Percentiles rank a stretch among this genome's conserved stretches.
Conservation (phyloP, 2,113 vertebrate genomes). For the Prochilodus magdalenae region DNA sequence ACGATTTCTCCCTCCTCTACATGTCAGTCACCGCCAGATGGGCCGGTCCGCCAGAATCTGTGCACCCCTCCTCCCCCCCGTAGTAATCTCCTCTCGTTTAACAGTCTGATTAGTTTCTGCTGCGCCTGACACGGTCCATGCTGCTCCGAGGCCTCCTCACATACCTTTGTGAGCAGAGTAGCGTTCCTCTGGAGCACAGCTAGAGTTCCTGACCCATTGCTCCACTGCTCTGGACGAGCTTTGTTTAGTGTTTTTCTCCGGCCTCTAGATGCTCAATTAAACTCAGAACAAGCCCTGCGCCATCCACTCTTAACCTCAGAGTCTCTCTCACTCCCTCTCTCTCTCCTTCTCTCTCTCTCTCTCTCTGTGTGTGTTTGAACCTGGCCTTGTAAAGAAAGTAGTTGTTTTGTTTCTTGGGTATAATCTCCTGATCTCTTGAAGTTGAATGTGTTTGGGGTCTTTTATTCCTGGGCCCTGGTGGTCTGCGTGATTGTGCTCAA, state of each 20-base stretch:
- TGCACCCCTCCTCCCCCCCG: constrained; percentile 54
- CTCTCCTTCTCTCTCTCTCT: not conserved
- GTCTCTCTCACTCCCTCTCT: not conserved
- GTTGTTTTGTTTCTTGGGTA: not conserved
- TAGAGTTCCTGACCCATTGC: not conserved
- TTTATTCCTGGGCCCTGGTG: not conserved
- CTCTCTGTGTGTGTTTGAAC: not conserved
- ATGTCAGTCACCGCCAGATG: constrained; percentile 79
- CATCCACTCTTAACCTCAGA: not conserved
- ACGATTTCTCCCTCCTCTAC: constrained; percentile 67
- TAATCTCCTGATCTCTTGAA: not conserved
- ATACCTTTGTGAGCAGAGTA: not conserved
- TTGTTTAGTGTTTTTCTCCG: not conserved
- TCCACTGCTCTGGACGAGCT: not conserved
- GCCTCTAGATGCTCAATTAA: not conserved
- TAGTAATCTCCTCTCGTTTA: constrained; percentile 39
- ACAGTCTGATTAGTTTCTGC: constrained; percentile 48
- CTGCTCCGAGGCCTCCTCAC: constrained; percentile 29
- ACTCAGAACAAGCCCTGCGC: not conserved
- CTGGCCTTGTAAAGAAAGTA: not conserved
- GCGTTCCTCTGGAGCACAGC: not conserved
- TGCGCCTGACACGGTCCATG: constrained; percentile 31
- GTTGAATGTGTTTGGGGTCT: not conserved
- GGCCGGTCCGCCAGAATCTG: constrained; percentile 75
- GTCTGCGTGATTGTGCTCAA: too few species aligned